These are phyloP conservation scores for Pecten maximus DNA, from an alignment of 2,888 invertebrate genomes.

Conservation along the genomic window DNA sequence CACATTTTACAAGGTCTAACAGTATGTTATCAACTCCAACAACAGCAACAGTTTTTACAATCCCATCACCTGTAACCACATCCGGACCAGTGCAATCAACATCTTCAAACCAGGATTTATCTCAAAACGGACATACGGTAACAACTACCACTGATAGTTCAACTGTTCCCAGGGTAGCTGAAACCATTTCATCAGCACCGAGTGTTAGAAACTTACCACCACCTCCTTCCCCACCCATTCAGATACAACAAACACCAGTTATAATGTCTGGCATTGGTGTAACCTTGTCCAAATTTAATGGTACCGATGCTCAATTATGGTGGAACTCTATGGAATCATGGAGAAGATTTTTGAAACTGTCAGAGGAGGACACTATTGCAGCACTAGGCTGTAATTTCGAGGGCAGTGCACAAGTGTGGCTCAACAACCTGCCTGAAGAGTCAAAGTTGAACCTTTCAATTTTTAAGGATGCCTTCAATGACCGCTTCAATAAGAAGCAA, in stretches of 20 bases:
- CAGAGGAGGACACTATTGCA: neutral
- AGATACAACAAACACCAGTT: neutral
- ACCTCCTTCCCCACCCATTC: neutral
- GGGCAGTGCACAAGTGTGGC: neutral
- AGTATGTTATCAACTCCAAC: neutral
- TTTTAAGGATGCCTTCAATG: neutral
- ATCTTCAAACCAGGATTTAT: neutral
- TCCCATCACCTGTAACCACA: neutral
- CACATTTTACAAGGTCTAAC: neutral
- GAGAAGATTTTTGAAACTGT: neutral
- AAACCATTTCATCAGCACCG: neutral
- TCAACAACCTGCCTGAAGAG: neutral
- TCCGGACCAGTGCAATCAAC: neutral
- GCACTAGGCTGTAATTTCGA: neutral
- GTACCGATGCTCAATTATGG: constrained; percentile 18
- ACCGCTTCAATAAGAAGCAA: neutral
- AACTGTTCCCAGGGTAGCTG: neutral
- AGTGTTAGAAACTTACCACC: constrained; percentile 8
- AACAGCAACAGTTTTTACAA: neutral
- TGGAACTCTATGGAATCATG: neutral
- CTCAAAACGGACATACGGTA: neutral
- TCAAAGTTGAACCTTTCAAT: neutral
- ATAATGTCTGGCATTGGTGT: constrained; percentile 20
- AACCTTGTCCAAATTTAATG: constrained; percentile 1
- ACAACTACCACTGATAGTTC: neutral